Conservation (phyloP, 2,797 vertebrate genomes). For the Argyrosomus regius region DNA sequence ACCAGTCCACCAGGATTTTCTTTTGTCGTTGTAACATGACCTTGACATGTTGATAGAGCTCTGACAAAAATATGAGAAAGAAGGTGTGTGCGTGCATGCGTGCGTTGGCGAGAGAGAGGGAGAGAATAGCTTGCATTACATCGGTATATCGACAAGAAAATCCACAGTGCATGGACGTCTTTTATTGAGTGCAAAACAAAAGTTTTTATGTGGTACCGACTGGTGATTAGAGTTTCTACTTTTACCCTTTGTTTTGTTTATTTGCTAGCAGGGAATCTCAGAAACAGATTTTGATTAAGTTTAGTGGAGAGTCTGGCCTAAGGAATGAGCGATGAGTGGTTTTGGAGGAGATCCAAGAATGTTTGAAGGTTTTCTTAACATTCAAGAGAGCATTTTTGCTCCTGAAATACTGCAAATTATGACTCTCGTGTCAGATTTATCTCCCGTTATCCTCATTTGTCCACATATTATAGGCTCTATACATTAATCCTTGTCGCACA, state of each 20-base stretch:
- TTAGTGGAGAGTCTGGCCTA: neutral
- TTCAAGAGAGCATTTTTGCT: neutral
- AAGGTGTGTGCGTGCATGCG: neutral
- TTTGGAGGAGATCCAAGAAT: neutral
- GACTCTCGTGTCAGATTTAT: neutral
- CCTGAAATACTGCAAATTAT: neutral
- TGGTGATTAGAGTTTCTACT: neutral
- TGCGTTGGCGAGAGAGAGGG: neutral
- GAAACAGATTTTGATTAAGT: neutral
- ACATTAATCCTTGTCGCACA: fast-evolving
- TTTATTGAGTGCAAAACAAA: neutral
- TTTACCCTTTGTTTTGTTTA: neutral
- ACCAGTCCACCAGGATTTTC: constrained; percentile 12
- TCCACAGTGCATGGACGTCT: neutral
- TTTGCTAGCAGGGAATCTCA: neutral
- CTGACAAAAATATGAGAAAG: neutral
- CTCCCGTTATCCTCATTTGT: neutral
- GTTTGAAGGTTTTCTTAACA: neutral
- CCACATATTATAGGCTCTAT: neutral
- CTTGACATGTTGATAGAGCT: constrained; percentile 37
- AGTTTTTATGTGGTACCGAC: neutral
- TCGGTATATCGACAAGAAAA: neutral
- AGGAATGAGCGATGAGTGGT: constrained; percentile 6
- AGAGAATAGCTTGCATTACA: neutral
- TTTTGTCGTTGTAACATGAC: constrained; percentile 14